These are phyloP conservation scores for Drosophila nikananu DNA, from an alignment of 1,140 invertebrate species.

Conservation along the genomic window DNA sequence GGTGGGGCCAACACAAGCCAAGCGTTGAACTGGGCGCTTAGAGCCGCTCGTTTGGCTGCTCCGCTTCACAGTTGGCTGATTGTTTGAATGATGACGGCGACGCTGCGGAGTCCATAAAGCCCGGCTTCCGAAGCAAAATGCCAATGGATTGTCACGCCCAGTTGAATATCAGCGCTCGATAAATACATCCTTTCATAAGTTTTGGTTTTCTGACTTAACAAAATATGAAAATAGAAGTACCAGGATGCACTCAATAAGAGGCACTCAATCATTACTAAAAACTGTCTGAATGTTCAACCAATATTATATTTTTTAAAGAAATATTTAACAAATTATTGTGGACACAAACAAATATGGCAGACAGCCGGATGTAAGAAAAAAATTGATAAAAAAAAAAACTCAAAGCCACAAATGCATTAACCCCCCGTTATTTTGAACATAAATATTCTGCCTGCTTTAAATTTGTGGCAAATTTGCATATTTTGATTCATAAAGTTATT, in stretches of 20 bases:
- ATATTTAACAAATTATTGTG: background rate
- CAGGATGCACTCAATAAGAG: too few relatives aligned
- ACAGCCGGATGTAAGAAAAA: background rate
- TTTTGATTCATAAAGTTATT: background rate
- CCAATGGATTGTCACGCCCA: constrained; percentile 74
- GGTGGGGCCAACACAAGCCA: constrained; percentile 53
- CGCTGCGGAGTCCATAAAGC: constrained; percentile 66
- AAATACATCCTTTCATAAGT: constrained; percentile 25
- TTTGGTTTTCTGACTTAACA: background rate
- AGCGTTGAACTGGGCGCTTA: constrained; percentile 81
- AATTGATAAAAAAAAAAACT: background rate
- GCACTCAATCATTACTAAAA: background rate
- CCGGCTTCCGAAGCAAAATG: constrained; percentile 61
- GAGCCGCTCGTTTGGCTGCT: constrained; percentile 74
- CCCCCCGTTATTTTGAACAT: background rate
- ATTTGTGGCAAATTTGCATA: background rate
- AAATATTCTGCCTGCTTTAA: background rate
- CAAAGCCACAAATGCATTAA: constrained; percentile 1
- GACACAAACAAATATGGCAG: background rate
- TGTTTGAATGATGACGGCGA: constrained; percentile 77
- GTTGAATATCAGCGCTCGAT: constrained; percentile 59
- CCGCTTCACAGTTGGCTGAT: constrained; percentile 81
- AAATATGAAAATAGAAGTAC: background rate
- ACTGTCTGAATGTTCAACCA: background rate
- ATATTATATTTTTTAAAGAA: background rate